phyloP scores from a whole-genome alignment of 2,888 invertebrate species.

The Nephrotoma appendiculata region DNA sequence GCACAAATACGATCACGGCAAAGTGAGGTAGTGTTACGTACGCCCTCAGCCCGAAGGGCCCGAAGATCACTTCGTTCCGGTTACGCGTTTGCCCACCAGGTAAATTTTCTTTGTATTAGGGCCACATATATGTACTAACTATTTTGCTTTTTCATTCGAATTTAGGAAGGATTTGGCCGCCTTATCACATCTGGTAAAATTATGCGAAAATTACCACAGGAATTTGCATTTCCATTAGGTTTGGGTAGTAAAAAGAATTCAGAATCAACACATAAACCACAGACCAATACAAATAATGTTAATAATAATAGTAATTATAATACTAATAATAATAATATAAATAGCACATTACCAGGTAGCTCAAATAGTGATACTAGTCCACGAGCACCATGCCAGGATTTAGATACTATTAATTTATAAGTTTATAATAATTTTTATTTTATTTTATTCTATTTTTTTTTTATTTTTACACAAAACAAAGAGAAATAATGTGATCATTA shows the following conservation, averaged over 20 bases:
- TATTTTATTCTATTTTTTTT: background rate
- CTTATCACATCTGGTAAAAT: conserved; percentile 96
- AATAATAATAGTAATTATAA: conserved; percentile 10
- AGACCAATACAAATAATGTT: conserved; percentile 20
- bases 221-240: conserved; percentile 56
- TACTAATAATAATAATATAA: conserved; percentile 13
- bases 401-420: conserved; percentile 58
- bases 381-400: conserved; percentile 55
- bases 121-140: background rate
- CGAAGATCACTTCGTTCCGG: conserved; percentile 88
- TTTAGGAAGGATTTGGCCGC: conserved; percentile 77
- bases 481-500: background rate
- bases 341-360: conserved; percentile 19
- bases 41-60: conserved; percentile 76
- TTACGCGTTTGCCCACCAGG: conserved; percentile 95
- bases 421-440: background rate
- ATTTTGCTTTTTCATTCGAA: background rate
- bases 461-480: background rate
- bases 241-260: conserved; percentile 32
- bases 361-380: conserved; percentile 27
- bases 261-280: conserved; percentile 17
- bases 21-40: conserved; percentile 65
- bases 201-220: conserved; percentile 75
- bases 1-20: conserved; percentile 51
- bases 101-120: conserved; percentile 13